Conservation (phyloP, 2,888 invertebrate genomes). For the Tineola bisselliella region DNA sequence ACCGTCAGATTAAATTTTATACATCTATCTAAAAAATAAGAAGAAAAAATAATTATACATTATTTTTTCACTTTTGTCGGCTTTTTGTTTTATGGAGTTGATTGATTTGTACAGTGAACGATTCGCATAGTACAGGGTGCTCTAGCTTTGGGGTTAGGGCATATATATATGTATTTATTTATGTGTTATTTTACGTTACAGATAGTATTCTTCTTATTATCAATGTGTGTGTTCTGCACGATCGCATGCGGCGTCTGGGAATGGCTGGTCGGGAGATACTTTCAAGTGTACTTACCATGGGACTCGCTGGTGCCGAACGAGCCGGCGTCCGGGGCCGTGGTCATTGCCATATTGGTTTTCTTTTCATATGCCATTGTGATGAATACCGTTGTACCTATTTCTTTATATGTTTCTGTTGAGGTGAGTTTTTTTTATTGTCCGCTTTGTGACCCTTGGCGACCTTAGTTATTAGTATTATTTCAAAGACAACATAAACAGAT, state of each 20-base stretch:
- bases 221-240: constrained; percentile 97
- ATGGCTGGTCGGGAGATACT: constrained; percentile 89
- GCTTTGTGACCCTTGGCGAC: no score
- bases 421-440: constrained; percentile 67
- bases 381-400: constrained; percentile 99
- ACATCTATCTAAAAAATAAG: no score
- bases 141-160: no score
- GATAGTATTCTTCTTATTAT: constrained; percentile 98
- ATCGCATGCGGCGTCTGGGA: constrained; percentile 99
- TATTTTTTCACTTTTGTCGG: no score
- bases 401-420: constrained; percentile 95
- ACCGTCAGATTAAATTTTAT: no score
- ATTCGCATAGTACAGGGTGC: no score
- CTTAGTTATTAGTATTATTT: background rate
- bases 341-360: constrained; percentile 96
- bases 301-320: constrained; percentile 89
- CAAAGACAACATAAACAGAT: no score
- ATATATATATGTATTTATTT: no score
- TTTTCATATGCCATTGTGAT: constrained; percentile 99
- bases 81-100: no score
- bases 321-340: constrained; percentile 83
- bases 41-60: no score
- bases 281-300: constrained; percentile 92
- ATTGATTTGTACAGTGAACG: no score
- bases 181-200: constrained; percentile 46